phyloP scores from a whole-genome alignment of 2,888 invertebrate genomes.

The Leptopterna dolabrata region DNA sequence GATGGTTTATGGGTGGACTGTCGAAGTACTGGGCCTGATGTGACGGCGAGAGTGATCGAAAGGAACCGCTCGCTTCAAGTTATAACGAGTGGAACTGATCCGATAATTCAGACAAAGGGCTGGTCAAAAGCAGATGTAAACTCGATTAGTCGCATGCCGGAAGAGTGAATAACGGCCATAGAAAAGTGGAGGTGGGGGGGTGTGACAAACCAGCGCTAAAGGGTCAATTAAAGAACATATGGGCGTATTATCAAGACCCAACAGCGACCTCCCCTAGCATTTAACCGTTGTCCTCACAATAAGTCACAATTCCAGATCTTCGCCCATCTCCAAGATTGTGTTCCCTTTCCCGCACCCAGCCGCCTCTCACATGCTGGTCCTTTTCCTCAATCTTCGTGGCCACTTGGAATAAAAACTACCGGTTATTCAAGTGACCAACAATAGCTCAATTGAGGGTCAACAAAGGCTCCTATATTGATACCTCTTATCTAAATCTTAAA shows the following conservation, averaged over 20 bases:
- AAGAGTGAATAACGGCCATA: not conserved
- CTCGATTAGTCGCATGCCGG: not conserved
- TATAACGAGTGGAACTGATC: not conserved
- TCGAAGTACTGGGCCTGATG: too few relatives aligned
- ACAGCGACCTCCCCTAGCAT: not conserved
- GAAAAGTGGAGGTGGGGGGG: not conserved
- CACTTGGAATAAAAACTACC: not conserved
- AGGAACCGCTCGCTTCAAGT: not conserved
- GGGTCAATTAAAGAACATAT: slow-evolving; percentile 25
- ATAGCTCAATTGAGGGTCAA: slow-evolving; percentile 12
- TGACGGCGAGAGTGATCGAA: too few relatives aligned
- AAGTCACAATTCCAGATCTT: not conserved
- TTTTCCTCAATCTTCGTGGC: not conserved
- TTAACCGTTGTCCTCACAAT: not conserved
- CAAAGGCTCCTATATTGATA: slow-evolving; percentile 8
- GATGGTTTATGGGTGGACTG: too few relatives aligned
- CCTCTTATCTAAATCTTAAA: not conserved
- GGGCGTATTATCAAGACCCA: slow-evolving; percentile 18
- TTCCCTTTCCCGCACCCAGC: not conserved
- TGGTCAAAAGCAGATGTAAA: not conserved
- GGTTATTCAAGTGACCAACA: not conserved
- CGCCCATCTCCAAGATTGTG: not conserved
- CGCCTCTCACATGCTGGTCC: not conserved
- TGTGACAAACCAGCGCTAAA: slow-evolving; percentile 8
- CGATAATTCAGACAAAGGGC: not conserved